These are phyloP conservation scores for Pseudomyrmex gracilis DNA, from an alignment of 1,140 invertebrate species.

Conservation along the genomic window DNA sequence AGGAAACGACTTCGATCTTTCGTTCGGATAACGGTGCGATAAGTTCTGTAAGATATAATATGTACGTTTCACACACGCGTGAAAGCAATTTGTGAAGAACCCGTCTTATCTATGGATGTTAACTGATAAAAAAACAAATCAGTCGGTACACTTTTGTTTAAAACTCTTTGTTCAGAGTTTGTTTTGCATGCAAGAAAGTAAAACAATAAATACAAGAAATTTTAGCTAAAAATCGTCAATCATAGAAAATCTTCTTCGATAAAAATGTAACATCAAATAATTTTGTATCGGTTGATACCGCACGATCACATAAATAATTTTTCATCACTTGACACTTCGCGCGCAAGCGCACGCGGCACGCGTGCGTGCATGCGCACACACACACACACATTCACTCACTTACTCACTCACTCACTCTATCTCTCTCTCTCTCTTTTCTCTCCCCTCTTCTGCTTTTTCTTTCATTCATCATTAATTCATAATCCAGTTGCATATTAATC, in stretches of 20 bases:
- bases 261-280: not conserved
- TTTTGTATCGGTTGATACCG: conserved; percentile 34
- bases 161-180: conserved; percentile 21
- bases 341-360: no score
- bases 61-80: not conserved
- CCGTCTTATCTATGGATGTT: conserved; percentile 46
- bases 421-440: no score
- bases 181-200: not conserved
- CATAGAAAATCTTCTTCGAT: not conserved
- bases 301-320: no score
- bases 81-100: conserved; percentile 21
- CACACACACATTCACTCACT: no score
- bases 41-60: conserved; percentile 32
- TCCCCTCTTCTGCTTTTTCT: not conserved
- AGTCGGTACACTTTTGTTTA: conserved; percentile 38
- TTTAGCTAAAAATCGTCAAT: not conserved
- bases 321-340: no score
- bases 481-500: not conserved
- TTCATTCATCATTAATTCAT: conserved; percentile 16
- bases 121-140: conserved; percentile 30
- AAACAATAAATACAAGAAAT: not conserved
- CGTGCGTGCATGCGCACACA: no score
- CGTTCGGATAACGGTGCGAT: conserved; percentile 13
- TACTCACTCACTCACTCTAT: no score
- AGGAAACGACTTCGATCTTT: not conserved